Evolutionary conservation across 2,888 invertebrate species (phyloP), one percentile per base, ranked within the genome.

Genomic region (Andricus curvator): DNA sequence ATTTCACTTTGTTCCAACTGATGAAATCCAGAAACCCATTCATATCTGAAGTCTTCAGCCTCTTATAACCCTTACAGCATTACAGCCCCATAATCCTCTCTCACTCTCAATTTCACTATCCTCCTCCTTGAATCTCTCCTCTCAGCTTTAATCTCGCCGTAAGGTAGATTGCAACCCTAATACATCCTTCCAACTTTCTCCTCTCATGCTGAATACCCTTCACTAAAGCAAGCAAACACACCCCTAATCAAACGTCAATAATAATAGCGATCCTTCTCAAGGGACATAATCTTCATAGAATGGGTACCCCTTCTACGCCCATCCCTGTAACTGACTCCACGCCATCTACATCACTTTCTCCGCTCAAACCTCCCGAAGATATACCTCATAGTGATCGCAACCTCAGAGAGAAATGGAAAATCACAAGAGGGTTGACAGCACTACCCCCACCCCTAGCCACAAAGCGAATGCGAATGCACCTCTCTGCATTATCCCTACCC

Each of bases 401-500:
- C 29, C 17, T 29, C 25, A 33, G 15, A 33, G 51, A 33, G 29
- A 37, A 33, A 37, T 29, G 33, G 29, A 51, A 29, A 15, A 25
- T 48, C 51, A 17, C 56, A 56, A 56, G 25, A 17, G 62, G 62
- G 0, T 62, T 29, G 25, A 62, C 22, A 62, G 62, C 1, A 25
- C 62, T 29, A 62, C 62, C 25, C 25, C 25, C 25, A 17, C 62
- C 25, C 29, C 25, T 48, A 4, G 9, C 11, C 51, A n/a, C 20
- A 56, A 74, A 17, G 15, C 29, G 33, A 51, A 56, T 56, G 74
- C 33, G 56, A 74, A 88, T 88, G 85, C 89, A 88, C 88, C 86
- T 88, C 85, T 84, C 81, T 84, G 84, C 85, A 82, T 82, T 84
- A 86, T 84, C 81, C 80, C 82, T 84, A 82, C 81, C 37, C 67